Percentiles rank a stretch among this genome's conserved stretches.
phyloP scores from a whole-genome alignment of 2,888 invertebrate genomes.

The Ischnus inquisitorius region DNA sequence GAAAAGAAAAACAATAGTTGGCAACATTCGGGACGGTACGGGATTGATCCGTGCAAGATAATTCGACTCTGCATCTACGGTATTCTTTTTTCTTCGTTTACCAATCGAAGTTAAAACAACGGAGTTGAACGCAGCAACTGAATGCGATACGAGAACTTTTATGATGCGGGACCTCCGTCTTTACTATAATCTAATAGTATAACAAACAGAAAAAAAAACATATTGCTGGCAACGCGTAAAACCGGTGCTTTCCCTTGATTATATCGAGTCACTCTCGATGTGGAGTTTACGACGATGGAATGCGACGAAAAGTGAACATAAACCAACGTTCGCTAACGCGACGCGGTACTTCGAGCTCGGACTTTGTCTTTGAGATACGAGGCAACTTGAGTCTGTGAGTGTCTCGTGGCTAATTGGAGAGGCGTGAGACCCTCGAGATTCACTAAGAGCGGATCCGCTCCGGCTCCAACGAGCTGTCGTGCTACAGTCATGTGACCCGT shows the following conservation, averaged over 20 bases:
- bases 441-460: constrained; percentile 89
- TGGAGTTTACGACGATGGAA: constrained; percentile 44
- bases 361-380: constrained; percentile 87
- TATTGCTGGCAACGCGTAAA: constrained; percentile 61
- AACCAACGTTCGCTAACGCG: constrained; percentile 72
- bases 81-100: not conserved
- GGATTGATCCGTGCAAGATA: constrained; percentile 15
- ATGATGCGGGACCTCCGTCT: not conserved
- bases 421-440: constrained; percentile 92
- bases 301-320: constrained; percentile 21
- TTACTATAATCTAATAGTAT: constrained; percentile 29
- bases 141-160: not conserved
- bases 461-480: constrained; percentile 91
- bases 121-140: not conserved
- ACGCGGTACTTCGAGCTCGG: constrained; percentile 76
- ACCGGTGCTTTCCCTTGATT: constrained; percentile 58
- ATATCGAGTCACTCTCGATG: constrained; percentile 49
- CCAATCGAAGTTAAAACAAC: too few relatives aligned
- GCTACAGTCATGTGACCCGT: constrained; percentile 94
- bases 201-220: constrained; percentile 56
- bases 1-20: constrained; percentile 45
- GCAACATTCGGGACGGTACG: constrained; percentile 54
- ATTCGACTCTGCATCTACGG: constrained; percentile 21
- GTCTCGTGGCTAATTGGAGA: constrained; percentile 88
- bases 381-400: constrained; percentile 86